These are phyloP conservation scores for Serrognathus titanus DNA, from an alignment of 2,888 invertebrate genomes.

Conservation along the genomic window DNA sequence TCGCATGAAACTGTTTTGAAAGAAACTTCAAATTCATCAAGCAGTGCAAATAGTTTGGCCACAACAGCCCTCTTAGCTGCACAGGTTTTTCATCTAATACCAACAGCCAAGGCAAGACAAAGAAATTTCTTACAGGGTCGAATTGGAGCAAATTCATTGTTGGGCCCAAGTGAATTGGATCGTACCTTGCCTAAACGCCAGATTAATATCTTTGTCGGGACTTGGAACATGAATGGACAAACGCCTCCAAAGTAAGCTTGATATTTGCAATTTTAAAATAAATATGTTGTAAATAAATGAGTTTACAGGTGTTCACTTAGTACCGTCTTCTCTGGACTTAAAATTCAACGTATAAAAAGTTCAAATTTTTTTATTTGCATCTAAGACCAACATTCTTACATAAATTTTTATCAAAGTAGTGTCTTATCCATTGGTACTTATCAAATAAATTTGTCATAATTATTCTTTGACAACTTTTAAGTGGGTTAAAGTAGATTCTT, in stretches of 20 bases:
- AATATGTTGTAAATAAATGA: no score
- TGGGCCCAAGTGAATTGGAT: conserved; percentile 81
- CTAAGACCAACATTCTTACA: no score
- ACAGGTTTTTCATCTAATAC: conserved; percentile 70
- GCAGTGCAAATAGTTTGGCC: conserved; percentile 66
- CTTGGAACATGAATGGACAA: conserved; percentile 98
- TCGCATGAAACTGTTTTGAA: conserved; percentile 45
- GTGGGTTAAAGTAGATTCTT: no score
- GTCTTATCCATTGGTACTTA: no score
- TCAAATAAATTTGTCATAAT: no score
- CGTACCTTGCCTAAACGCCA: conserved; percentile 83
- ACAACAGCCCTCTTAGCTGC: conserved; percentile 74
- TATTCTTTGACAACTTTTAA: no score
- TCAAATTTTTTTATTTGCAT: no score
- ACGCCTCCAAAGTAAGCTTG: conserved; percentile 68
- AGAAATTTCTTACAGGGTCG: conserved; percentile 79
- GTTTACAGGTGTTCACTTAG: no score
- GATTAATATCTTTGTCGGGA: conserved; percentile 84
- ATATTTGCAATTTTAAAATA: no score
- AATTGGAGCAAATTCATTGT: conserved; percentile 73
- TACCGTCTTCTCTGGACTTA: no score
- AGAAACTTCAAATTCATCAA: conserved; percentile 28
- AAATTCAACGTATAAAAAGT: no score
- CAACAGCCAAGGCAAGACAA: conserved; percentile 76
- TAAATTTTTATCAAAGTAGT: no score